Conservation (phyloP, 1,140 invertebrate genomes). For the Eriocheir sinensis region DNA sequence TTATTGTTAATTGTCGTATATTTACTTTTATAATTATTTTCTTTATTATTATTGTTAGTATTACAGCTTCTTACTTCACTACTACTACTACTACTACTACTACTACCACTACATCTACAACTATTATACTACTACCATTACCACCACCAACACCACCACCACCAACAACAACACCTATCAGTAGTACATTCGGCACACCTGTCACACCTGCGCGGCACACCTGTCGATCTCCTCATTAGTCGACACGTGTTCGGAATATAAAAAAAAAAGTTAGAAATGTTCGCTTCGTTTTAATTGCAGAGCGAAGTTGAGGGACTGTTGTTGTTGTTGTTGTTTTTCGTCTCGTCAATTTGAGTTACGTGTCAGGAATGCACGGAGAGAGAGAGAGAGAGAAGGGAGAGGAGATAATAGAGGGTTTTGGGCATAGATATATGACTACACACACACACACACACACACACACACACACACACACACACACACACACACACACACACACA, state of each 20-base stretch:
- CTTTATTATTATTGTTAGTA: slow-evolving; percentile 36
- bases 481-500: background rate
- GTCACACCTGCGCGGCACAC: background rate
- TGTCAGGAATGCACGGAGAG: background rate
- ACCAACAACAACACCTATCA: too few relatives aligned
- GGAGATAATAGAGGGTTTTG: background rate
- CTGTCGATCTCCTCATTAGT: background rate
- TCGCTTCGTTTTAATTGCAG: background rate
- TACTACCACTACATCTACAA: too few relatives aligned
- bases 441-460: slow-evolving; percentile 45
- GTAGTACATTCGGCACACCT: too few relatives aligned
- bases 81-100: background rate
- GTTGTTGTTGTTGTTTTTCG: too few relatives aligned
- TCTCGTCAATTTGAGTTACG: background rate
- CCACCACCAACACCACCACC: too few relatives aligned
- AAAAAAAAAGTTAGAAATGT: too few relatives aligned
- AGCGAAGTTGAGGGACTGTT: background rate
- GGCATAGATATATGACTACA: background rate
- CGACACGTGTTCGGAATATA: background rate
- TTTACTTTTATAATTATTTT: slow-evolving; percentile 1
- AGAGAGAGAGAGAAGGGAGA: background rate
- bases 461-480: background rate
- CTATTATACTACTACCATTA: too few relatives aligned
- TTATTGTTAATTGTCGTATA: background rate
- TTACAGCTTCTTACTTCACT: background rate